Base-by-base conservation (phyloP, 2,797 vertebrate species). In the Triplophysa yarkandensis region DNA sequence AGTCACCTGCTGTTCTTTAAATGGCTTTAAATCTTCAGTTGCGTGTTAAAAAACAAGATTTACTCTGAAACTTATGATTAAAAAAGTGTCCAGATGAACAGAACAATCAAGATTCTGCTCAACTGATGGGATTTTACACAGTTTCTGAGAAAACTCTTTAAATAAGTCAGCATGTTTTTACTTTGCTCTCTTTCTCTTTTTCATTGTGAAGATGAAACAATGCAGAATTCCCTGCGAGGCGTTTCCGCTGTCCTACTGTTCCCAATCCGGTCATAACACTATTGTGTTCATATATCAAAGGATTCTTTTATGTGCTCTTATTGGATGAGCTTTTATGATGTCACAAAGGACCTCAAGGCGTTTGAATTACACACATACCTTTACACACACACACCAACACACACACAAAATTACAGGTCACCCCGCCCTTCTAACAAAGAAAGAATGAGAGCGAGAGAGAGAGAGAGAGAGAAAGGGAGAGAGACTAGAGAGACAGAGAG, bases 381-480 rank as follows among this genome's bases (percentile, higher is more conserved):
- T 61, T 30, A 61, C 30, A 61, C 44, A 50, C 46, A 19, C 44
- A 46, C 17, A 41, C 39, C 14, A 11, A 41, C 39, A 41, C 39
- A 39, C 66, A 41, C 39, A 14, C 13, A 19, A n/a, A 48, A 5
- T 17, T 27, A 46, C 39, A 23, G 9, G 21, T n/a, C 13, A 7
- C 39, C 19, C 32, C 28, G n/a, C 55, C 23, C 70, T 71, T 16
- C 69, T 14, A 50, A 72, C 70, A 72, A 63, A 63, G 78, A 77
- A 16, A 46, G 54, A 77, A 84, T 81, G 79, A 67, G 77, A 11
- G 10, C 3, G 30, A 30, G 30, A 30, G 30, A 30, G 30, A 30
- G 30, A 30, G 30, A 30, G 30, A 30, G 30, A 30, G 30, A 30
- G 30, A 30, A 6, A 30, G 30, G 6, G 30, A 30, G 30, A 30